Base-by-base conservation (phyloP, 1,140 invertebrate genomes). In the Drosophila mauritiana region DNA sequence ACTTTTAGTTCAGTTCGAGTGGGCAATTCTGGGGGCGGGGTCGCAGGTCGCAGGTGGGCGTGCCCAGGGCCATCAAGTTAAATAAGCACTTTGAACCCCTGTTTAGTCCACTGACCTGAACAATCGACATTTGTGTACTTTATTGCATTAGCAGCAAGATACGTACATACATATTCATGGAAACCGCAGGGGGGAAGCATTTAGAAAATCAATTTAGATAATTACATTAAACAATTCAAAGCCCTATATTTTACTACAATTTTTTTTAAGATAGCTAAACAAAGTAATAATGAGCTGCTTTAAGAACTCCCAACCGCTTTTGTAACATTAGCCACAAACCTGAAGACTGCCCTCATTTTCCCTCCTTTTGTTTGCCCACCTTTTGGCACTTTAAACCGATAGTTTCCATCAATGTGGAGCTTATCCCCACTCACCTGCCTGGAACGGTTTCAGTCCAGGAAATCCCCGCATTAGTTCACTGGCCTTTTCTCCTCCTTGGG, bases 71-170 rank as follows among this genome's bases (percentile, higher is more conserved):
- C 42, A 40, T 49, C n/a, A 40, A 62, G 53, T 78, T 68, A 59
- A 83, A 74, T 78, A 78, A 82, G 61, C 61, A 68, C 61, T 73
- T 37, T 37, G 52, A 46, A 59, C 55, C 61, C 46, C 61, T 70
- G 68, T 37, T 73, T 72, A 84, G 82, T 85, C 78, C 81, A 80
- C 56, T 81, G 78, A 85, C 82, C 82, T 81, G 81, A 52, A 17
- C 40, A 37, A 74, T 74, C 49, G 70, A 34, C 68, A 57, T 70
- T 75, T 65, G 59, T 64, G 46, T 42, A 34, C 22, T 80, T 78
- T 73, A 82, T 81, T 56, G 68, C 62, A 37, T 36, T 49, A 20
- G 17, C 13, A 22, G 5, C 13, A 15, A 12, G 45, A 20, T 25
- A 64, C 49, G 36, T n/a, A 25, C 3, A 20, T 25, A 64, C 49